Evolutionary conservation across 2,113 vertebrate genomes (phyloP), one percentile per base, ranked within the genome.

Genomic region (Meleagris gallopavo): DNA sequence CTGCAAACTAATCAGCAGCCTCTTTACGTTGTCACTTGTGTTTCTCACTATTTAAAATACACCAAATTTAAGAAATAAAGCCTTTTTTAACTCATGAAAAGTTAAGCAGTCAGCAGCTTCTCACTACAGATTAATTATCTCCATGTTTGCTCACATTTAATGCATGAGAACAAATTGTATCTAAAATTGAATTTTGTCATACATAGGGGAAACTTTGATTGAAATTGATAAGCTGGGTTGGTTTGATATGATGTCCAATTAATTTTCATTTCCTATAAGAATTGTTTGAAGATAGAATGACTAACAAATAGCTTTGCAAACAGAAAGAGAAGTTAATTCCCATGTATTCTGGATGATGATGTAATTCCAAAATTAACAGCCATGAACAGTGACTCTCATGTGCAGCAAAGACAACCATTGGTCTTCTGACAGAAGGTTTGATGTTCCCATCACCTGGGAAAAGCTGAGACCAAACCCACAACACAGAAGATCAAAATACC

Each of bases 1-100:
- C 87, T 88, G 91, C 62, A 74, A 94, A 94, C 91, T 91, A 96
- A 95, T 97, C 97, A 96, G 52, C 84, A 95, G 66, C 36, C 43
- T 83, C 83, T 94, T 92, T 32, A 84, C 89, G 93, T 86, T n/a
- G 57, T 21, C 57, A n/a, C 57, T 55, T 7, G 6, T 55, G 95
- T 94, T 89, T 93, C 22, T 74, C 83, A 83, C 72, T 86, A 82
- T 91, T 95, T 96, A 96, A 96, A 94, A 89, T 74, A 54, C 50
- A 72, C 34, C 92, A 79, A 89, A 96, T 94, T 70, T 36, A 62
- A 96, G 81, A 55, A 65, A 29, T 62, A 89, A 54, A 62, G 88
- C 81, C n/a, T 84, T 48, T 17, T 71, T 86, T 88, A 96, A 94
- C 50, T 92, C n/a, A 19, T 8, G 5, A 82, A 40, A 48, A 94